Base-by-base conservation (phyloP, 2,888 invertebrate species). In the Macaria liturata region DNA sequence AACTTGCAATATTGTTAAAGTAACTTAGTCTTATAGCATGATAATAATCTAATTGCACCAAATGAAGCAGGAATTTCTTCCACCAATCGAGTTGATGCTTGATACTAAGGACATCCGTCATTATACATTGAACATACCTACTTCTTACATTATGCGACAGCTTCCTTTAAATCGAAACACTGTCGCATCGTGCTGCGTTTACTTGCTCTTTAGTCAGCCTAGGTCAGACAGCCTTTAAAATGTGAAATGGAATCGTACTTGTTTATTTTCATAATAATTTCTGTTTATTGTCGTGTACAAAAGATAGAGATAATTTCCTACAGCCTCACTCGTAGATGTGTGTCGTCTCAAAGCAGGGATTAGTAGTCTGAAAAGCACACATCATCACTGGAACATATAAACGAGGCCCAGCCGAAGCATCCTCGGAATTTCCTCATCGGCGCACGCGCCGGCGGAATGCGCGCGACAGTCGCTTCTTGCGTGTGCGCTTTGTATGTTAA, bases 391-490 rank as follows among this genome's bases (percentile, higher is more conserved):
- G 49, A 45, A 39, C 46, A 46, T 57, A 31, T 39, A 57, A 59
- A 48, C 49, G 47, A 37, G 43, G 32, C 42, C 42, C 42, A 49
- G 54, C 44, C 39, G 30, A 40, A 55, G 49, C 58, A 67, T 62
- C 54, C 54, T 47, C 47, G 52, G 69, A 60, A 67, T 69, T 68
- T 69, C 69, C 69, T 68, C 64, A 68, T 69, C 66, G 69, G 60
- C 55, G 64, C 69, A 68, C 69, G 65, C 64, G 69, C 62, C 54
- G 6, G 44, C 48, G 62, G 62, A 61, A 65, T 66, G 64, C 61
- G 63, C 52, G 61, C 62, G 62, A 64, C 62, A 64, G 52, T 34
- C 34, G 43, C 45, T 67, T 67, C 63, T 67, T 67, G 48, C 59
- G 59, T 59, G 48, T 49, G 46, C 44, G 53, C 58, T 52, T 62